Evolutionary conservation across 2,113 vertebrate species (phyloP), one percentile per base, ranked within the genome.

Genomic region (Corythoichthys haematopterus): DNA sequence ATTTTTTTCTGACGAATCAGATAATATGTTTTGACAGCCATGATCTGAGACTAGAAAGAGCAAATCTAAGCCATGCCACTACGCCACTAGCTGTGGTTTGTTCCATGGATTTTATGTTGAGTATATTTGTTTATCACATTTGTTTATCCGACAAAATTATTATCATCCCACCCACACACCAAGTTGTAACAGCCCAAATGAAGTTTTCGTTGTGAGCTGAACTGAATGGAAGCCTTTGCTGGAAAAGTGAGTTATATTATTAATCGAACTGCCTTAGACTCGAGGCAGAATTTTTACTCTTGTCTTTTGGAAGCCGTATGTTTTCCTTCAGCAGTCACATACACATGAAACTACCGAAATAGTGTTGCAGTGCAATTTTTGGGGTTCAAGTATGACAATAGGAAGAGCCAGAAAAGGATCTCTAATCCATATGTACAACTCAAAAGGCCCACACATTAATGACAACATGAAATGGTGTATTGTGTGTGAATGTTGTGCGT

Each of bases 381-480:
- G 20, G 20, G 69, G 65, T 43, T 62, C 35, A 53, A 14, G n/a
- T 52, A 20, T 55, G 28, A 55, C 51, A 20, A 10, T 12, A 61
- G 28, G 37, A 37, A 37, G 57, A 55, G 76, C 51, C 62, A 55
- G 35, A 16, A 14, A 45, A 47, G 48, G 36, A 4, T 56, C 5
- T 10, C 20, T 37, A 36, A 68, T 79, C 73, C 57, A 69, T 72
- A 75, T 66, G 68, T 70, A 74, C 53, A 52, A 62, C 67, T 70
- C 72, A 80, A 82, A 83, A 71, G 66, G 65, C 82, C 81, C 67
- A 74, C 75, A 81, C 80, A 79, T 85, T 70, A 80, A 84, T 85
- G 81, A 83, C 80, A 28, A 28, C 80, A 85, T 87, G 76, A 74
- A 79, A 64, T 59, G 74, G 52, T 74, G 77, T 85, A 76, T 67